Base-by-base conservation (phyloP, 1,140 invertebrate genomes). In the Cydia amplana region DNA sequence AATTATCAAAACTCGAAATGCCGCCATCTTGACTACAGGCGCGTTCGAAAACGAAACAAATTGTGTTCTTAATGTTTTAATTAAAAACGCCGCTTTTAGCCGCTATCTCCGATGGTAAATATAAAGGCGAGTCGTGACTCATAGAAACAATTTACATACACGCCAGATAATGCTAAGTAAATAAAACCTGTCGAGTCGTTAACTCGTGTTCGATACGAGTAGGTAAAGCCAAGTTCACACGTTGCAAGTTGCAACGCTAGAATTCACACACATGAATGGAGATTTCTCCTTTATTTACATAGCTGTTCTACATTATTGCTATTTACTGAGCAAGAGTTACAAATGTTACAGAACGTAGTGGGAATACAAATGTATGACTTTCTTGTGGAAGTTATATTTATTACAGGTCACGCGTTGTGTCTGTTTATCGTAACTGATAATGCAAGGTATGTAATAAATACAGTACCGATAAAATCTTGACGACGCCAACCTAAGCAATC, bases 11-110 rank as follows among this genome's bases (percentile, higher is more conserved):
- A 60, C 20, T 12, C 55, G 55, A 60, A 60, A 83, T 83, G 74
- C 77, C 75, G 74, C 81, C 79, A 80, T 82, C 80, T 83, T 81
- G 80, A 80, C 75, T 82, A 76, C 73, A 64, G 75, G 77, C 77
- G 75, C 76, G 77, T 76, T 60, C 75, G 51, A 80, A 83, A 78
- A 77, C 67, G 77, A 78, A 81, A 84, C 82, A 84, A 83, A 82
- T 83, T 82, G 78, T 78, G 77, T 83, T 83, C 83, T 84, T 80
- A 85, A 87, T 80, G 83, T 87, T 86, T 88, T 87, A 86, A 87
- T 87, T 87, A 86, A 76, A 78, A 49, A 75, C 77, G 74, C 65
- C 76, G 74, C 75, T 81, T 82, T 80, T 72, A 74, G 77, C 77
- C 75, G 65, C 79, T 83, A 84, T 84, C 82, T 83, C 75, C 40